Base-by-base conservation (phyloP, 2,888 invertebrate species). In the Cryptocephalus primarius region DNA sequence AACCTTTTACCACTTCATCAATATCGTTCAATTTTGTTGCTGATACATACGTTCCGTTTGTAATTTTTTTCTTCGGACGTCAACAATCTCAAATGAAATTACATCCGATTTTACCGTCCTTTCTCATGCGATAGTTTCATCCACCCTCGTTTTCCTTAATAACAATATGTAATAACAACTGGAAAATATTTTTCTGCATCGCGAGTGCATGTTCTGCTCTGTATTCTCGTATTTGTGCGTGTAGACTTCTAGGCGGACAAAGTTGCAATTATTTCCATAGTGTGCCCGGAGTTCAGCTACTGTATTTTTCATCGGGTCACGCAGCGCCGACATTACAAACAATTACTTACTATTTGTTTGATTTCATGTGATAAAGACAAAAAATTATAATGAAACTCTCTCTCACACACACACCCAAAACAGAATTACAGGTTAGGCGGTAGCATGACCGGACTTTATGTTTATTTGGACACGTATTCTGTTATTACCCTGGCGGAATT, bases 191-290 rank as follows among this genome's bases (percentile, higher is more conserved):
- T 22, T 22, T 22, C 22, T 22, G 22, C 22, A 22, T 22, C 22
- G 22, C 22, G 22, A 22, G 22, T 22, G 22, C 22, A 22, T 22
- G 22, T 22, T 22, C 22, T 22, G 22, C 22, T 22, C 22, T 22
- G 6, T 22, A 22, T 22, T 22, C 22, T 22, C 3, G 22, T 22
- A 3, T 12, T n/a, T 33, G 60, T 67, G 67, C 68, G 68, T 68
- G 68, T 61, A 67, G 68, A 67, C 67, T 60, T 55, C 52, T 48
- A 51, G 67, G 65, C 68, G 66, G 67, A 66, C 66, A 60, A 55
- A 52, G 53, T 58, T 56, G 65, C 66, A 67, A 66, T 67, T 68
- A 67, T 63, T 60, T 61, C 56, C 59, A 61, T 53, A 60, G 60
- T 63, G 61, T 65, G 36, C 4, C 36, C 36, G 4, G 9, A n/a